These are phyloP conservation scores for Blennius ocellaris DNA, from an alignment of 2,113 vertebrate species.

Conservation along the genomic window DNA sequence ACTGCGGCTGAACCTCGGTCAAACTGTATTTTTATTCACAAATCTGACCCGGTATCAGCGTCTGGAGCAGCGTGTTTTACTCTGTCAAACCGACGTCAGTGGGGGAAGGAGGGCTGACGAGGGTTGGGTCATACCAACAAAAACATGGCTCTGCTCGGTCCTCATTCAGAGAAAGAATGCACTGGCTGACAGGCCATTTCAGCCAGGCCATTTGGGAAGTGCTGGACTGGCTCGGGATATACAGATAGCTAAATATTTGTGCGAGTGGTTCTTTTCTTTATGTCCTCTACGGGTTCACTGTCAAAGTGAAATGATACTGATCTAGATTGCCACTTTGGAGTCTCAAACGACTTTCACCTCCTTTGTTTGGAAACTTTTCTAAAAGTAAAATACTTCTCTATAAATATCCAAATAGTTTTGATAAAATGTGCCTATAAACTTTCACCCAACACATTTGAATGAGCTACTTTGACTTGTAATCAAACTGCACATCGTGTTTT, in stretches of 20 bases:
- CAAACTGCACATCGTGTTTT: no score
- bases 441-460: no score
- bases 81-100: conserved; percentile 58
- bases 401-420: no score
- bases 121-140: conserved; percentile 73
- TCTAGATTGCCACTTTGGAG: no score
- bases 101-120: conserved; percentile 16
- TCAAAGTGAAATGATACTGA: neutral
- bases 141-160: conserved; percentile 69
- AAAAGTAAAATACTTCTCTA: no score
- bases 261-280: conserved; percentile 35
- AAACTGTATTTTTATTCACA: neutral
- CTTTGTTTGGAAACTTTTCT: no score
- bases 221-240: conserved; percentile 57
- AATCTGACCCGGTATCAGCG: conserved; percentile 45
- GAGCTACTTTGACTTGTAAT: no score
- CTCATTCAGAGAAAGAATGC: conserved; percentile 71
- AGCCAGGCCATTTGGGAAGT: conserved; percentile 69
- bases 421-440: no score
- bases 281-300: conserved; percentile 1
- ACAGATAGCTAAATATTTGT: conserved; percentile 76
- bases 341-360: no score
- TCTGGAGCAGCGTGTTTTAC: conserved; percentile 47
- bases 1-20: neutral
- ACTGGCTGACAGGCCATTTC: conserved; percentile 78